A percentile compares a stretch with the other conserved stretches of the same genome.
Conservation (phyloP, 1,140 invertebrate species). For the Panagrolaimus sp. region DNA sequence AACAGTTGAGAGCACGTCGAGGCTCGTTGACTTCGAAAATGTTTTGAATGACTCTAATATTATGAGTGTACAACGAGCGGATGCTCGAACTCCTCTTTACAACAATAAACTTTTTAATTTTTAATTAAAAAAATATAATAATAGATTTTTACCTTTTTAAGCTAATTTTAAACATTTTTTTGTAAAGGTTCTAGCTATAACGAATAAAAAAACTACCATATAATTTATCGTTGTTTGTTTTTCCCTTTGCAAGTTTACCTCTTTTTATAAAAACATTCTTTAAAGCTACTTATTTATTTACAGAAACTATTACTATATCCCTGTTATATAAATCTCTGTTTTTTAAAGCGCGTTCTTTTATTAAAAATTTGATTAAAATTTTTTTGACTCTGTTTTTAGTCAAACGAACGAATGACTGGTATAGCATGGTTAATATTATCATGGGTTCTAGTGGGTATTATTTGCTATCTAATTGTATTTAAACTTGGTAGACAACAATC, state of each 20-base stretch:
- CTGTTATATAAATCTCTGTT: neutral
- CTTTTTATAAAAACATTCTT: neutral
- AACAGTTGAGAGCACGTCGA: conserved; percentile 15
- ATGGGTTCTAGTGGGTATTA: conserved; percentile 1
- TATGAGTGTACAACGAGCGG: conserved; percentile 7
- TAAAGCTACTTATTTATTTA: neutral
- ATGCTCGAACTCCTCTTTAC: too few species aligned
- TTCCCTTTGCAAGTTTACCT: too few species aligned
- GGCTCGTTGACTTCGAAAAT: conserved; percentile 11
- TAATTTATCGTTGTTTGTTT: too few species aligned
- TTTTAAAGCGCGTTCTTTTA: too few species aligned
- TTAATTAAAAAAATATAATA: too few species aligned
- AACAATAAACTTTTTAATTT: too few species aligned
- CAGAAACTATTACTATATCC: neutral
- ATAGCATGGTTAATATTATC: conserved; percentile 8
- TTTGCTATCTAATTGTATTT: conserved; percentile 6
- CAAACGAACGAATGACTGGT: conserved; percentile 3
- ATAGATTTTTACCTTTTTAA: too few species aligned
- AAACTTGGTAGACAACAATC: neutral
- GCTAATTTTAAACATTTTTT: too few species aligned
- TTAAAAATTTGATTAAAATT: too few species aligned
- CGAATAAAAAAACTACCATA: too few species aligned
- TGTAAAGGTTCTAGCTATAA: too few species aligned
- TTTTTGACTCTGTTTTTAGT: too few species aligned
- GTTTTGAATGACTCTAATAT: conserved; percentile 11